Conservation (phyloP, 1,140 invertebrate genomes). For the Triops longicaudatus region DNA sequence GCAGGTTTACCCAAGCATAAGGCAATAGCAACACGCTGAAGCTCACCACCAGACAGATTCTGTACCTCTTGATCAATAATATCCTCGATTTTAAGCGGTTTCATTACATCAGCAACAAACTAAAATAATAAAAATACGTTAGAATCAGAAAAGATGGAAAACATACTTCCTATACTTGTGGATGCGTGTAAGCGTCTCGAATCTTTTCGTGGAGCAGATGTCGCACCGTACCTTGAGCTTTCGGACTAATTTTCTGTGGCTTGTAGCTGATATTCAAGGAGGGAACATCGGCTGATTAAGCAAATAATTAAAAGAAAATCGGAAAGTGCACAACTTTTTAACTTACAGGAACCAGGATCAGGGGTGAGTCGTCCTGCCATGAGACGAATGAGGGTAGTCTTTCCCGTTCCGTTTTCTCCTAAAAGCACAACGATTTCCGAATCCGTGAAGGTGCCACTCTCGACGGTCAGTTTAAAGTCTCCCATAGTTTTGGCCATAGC, state of each 20-base stretch:
- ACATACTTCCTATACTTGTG: conserved; percentile 52
- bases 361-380: conserved; percentile 89
- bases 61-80: conserved; percentile 99
- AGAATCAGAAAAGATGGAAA: background rate
- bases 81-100: conserved; percentile 94
- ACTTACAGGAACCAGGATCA: conserved; percentile 67
- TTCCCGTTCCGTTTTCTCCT: conserved; percentile 99
- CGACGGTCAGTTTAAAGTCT: conserved; percentile 42
- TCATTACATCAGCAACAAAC: conserved; percentile 99
- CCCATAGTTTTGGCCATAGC: conserved; percentile 49
- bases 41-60: conserved; percentile 97
- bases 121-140: conserved; percentile 39
- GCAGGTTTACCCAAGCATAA: conserved; percentile 97
- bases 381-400: conserved; percentile 98
- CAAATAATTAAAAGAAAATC: background rate
- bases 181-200: conserved; percentile 92
- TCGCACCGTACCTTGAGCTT: conserved; percentile 85
- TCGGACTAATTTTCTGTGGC: conserved; percentile 98
- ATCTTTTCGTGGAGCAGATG: conserved; percentile 92
- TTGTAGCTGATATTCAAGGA: conserved; percentile 97
- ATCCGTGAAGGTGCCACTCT: conserved; percentile 93
- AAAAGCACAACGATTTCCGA: conserved; percentile 98
- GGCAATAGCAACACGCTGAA: conserved; percentile 92
- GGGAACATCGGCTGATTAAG: conserved; percentile 62
- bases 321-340: background rate